Evolutionary conservation across 1,140 invertebrate species (phyloP).

Genomic region (Drosophila repletoides): DNA sequence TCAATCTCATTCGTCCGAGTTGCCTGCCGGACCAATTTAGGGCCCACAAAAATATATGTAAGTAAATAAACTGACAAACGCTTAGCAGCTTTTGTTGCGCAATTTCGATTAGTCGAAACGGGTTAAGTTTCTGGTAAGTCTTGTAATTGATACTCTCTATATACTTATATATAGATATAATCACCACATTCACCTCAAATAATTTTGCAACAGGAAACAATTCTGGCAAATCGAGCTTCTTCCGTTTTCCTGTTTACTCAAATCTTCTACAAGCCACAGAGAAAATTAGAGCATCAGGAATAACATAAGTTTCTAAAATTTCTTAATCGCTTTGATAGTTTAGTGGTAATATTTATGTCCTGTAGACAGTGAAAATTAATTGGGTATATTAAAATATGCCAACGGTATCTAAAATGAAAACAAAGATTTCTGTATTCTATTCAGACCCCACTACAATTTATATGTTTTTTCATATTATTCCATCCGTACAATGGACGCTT

Average conservation of each 20-base stretch:
- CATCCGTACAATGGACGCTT: too few species aligned
- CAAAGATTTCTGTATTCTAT: too few species aligned
- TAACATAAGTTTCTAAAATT: background rate
- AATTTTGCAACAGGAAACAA: background rate
- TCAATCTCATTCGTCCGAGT: conserved; percentile 55
- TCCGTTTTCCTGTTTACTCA: conserved; percentile 9
- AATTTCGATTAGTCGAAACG: conserved; percentile 32
- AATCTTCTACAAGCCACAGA: background rate
- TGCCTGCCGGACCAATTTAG: conserved; percentile 29
- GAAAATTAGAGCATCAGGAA: background rate
- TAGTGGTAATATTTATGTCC: too few species aligned
- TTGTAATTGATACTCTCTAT: background rate
- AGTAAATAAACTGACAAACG: conserved; percentile 43
- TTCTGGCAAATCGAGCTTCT: conserved; percentile 4
- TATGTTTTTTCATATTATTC: too few species aligned
- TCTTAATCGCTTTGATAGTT: too few species aligned
- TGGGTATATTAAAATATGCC: too few species aligned
- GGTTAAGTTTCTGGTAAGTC: conserved; percentile 13
- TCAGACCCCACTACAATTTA: too few species aligned
- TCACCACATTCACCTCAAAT: background rate
- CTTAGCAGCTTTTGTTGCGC: conserved; percentile 17
- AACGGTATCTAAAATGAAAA: too few species aligned
- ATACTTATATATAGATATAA: background rate
- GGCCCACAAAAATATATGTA: background rate
- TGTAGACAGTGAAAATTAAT: too few species aligned